These are phyloP conservation scores for Synergus laeviventris DNA, from an alignment of 2,888 invertebrate species.

Conservation along the genomic window DNA sequence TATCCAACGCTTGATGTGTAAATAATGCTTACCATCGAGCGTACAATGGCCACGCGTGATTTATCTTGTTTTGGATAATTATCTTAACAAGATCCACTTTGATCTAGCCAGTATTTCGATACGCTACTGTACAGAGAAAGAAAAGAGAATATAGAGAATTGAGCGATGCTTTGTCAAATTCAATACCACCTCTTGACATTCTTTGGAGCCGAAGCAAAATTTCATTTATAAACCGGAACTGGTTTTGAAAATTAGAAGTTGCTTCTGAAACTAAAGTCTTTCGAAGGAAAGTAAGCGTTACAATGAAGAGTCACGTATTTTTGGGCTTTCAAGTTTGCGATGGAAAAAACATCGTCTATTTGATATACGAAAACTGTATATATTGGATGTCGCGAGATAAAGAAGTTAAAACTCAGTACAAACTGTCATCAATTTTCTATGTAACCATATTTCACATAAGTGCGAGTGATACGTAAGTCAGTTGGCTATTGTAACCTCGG, in stretches of 20 bases:
- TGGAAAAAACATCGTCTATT: background rate
- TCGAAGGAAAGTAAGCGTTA: background rate
- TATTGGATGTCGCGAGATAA: constrained; percentile 15
- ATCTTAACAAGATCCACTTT: constrained; percentile 41
- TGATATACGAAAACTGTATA: background rate
- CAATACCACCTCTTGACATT: background rate
- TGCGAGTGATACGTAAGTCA: constrained; percentile 48
- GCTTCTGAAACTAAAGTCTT: constrained; percentile 2
- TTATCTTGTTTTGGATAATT: constrained; percentile 46
- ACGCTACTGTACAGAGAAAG: constrained; percentile 52
- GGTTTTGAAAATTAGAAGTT: background rate
- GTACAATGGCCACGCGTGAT: constrained; percentile 62
- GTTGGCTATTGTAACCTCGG: constrained; percentile 65
- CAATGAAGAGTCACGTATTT: constrained; percentile 10
- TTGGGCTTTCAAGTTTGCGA: background rate
- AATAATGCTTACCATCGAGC: constrained; percentile 62
- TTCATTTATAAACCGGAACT: background rate
- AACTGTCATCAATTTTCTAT: constrained; percentile 55
- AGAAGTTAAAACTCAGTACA: constrained; percentile 41
- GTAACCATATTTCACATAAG: constrained; percentile 42
- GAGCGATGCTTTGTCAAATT: constrained; percentile 49
- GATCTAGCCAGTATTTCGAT: constrained; percentile 54
- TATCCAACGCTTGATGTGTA: constrained; percentile 60
- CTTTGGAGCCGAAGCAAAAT: background rate
- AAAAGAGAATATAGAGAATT: constrained; percentile 50